Base-by-base conservation (phyloP, 2,797 vertebrate genomes). In the Amblyraja radiata region DNA sequence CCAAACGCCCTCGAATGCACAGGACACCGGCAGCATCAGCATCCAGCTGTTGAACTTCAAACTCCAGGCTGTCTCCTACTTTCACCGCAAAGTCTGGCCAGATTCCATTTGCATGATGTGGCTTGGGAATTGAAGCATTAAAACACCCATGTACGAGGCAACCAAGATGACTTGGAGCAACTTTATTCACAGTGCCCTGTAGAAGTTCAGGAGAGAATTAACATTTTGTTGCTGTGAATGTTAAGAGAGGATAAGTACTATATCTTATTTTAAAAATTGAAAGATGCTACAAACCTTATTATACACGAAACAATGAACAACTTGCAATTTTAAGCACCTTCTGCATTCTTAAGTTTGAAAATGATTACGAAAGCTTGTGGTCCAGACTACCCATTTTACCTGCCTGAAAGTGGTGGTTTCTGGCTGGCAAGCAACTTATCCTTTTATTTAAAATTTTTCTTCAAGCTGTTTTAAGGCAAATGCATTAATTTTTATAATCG, bases 131-230 rank as follows among this genome's bases (percentile, higher is more conserved):
- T 93, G 98, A 98, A 93, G 98, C 98, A 92, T 99, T 99, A 94
- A 99, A 99, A 94, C 98, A 99, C 46, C 97, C 96, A 4, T 99
- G 98, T 81, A 99, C 98, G 93, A 99, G 95, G 94, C 98, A 99
- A 93, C 99, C 99, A 79, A 98, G 97, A 1, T 99, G 98, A 94
- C 97, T 97, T 8, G 96, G 95, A 0, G 97, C 98, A 0, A 99
- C 95, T 96, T 99, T 99, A 95, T 99, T 99, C 92, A 99, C 97
- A 46, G 96, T 95, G 46, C 98, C 99, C 99, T 99, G 94, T 25
- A 94, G 83, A 94, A 63, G 94, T 90, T 73, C 93, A 1, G 54
- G 93, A 94, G 93, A 93, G 0, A 94, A 65, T 0, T 91, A 46
- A 74, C 39, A 10, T 32, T 32, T 36, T 90, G 32, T 21, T 63